Percentiles rank a stretch among this genome's conserved stretches.
These are phyloP conservation scores for Drosophila mimica DNA, from an alignment of 2,888 invertebrate genomes.

Conservation along the genomic window DNA sequence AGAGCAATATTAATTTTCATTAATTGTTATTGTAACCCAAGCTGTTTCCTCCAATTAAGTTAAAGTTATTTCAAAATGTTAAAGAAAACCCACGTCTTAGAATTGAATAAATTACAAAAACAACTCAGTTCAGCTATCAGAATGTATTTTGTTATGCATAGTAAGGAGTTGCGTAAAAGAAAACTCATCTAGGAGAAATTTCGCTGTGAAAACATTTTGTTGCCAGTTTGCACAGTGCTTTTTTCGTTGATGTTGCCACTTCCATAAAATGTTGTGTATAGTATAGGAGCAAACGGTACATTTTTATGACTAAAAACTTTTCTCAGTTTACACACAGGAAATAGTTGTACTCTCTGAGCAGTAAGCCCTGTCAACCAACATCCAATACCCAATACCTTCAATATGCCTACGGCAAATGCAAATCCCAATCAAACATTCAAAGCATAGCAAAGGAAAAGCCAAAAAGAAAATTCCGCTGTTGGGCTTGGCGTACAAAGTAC, in stretches of 20 bases:
- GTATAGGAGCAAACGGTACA: conserved; percentile 4
- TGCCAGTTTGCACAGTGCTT: neutral
- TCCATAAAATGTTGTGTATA: neutral
- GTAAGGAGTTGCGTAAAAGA: neutral
- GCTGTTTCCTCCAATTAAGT: neutral
- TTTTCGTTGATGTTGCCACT: neutral
- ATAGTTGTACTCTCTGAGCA: conserved; percentile 3
- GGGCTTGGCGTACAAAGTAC: conserved; percentile 71
- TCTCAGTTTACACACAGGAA: neutral
- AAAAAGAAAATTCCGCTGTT: conserved; percentile 66
- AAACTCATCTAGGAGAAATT: neutral
- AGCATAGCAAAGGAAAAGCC: conserved; percentile 31
- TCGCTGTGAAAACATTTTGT: conserved; percentile 1
- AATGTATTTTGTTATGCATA: neutral
- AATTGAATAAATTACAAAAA: no score
- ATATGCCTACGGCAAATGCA: conserved; percentile 58
- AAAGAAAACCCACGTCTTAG: neutral
- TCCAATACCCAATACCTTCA: conserved; percentile 53
- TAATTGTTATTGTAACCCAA: neutral
- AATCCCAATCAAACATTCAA: conserved; percentile 70
- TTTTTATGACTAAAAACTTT: conserved; percentile 1
- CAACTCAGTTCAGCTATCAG: neutral
- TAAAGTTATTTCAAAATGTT: neutral
- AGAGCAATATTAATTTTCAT: neutral
- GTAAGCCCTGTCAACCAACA: conserved; percentile 19